Conservation (phyloP, 2,113 vertebrate genomes). For the Myrmophylax atrothorax region DNA sequence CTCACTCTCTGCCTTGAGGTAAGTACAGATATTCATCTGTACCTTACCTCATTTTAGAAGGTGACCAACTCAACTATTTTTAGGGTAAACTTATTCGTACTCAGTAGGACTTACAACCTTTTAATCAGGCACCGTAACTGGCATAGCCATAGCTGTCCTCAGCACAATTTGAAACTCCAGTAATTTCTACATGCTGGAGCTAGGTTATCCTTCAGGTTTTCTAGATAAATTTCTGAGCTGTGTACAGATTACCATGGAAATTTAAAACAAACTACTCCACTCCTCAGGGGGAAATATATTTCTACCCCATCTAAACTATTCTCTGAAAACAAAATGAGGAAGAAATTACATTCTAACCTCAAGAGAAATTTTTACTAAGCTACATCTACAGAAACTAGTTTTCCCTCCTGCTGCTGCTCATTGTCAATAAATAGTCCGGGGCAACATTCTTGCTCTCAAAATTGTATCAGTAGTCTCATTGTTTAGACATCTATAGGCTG, state of each 20-base stretch:
- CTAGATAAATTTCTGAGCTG: background rate
- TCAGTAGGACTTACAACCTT: background rate
- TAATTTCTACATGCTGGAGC: background rate
- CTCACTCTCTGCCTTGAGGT: background rate
- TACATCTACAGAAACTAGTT: background rate
- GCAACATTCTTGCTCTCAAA: background rate
- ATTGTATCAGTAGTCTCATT: background rate
- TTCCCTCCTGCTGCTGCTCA: background rate
- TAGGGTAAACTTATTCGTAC: background rate
- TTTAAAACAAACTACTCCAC: background rate
- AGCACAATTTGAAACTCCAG: background rate
- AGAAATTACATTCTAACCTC: background rate
- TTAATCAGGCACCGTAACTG: background rate
- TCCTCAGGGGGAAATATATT: background rate
- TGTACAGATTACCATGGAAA: background rate
- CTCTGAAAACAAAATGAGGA: background rate
- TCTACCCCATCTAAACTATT: background rate
- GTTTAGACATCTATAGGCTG: constrained; percentile 35
- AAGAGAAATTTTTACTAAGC: background rate
- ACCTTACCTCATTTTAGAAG: background rate
- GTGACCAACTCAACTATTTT: background rate
- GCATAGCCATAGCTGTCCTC: background rate
- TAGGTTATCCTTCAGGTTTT: background rate
- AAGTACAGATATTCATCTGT: background rate
- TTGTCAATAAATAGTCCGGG: background rate